A percentile compares a stretch with the other conserved stretches of the same genome.
These are phyloP conservation scores for Heteromyza rotundicornis DNA, from an alignment of 2,888 invertebrate genomes.

Conservation along the genomic window DNA sequence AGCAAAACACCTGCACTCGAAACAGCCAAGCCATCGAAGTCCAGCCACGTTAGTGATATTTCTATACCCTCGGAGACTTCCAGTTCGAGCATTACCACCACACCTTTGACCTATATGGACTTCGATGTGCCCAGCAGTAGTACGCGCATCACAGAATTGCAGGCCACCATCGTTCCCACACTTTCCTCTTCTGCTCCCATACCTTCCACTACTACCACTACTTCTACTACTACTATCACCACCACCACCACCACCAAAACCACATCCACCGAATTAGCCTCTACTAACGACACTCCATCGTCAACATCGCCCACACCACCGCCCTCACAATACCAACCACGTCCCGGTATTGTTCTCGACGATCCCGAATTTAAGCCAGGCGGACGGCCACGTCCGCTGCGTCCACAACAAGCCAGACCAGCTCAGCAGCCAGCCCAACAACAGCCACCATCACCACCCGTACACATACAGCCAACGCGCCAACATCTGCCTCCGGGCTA, in stretches of 20 bases:
- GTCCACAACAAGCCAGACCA: constrained; percentile 43
- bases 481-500: constrained; percentile 65
- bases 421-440: constrained; percentile 48
- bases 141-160: constrained; percentile 33
- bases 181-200: constrained; percentile 34
- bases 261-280: constrained; percentile 31
- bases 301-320: constrained; percentile 33
- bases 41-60: neutral
- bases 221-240: constrained; percentile 35
- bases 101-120: constrained; percentile 11
- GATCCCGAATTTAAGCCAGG: constrained; percentile 82
- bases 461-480: constrained; percentile 60
- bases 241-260: constrained; percentile 33
- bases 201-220: constrained; percentile 37
- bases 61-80: neutral
- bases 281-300: constrained; percentile 30
- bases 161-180: constrained; percentile 35
- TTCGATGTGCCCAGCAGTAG: constrained; percentile 20
- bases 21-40: constrained; percentile 6
- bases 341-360: constrained; percentile 86
- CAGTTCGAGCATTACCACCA: constrained; percentile 35
- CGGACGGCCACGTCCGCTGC: constrained; percentile 51
- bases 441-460: constrained; percentile 49
- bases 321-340: constrained; percentile 70
- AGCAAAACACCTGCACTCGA: constrained; percentile 54